Conservation (phyloP, 2,888 invertebrate genomes). For the Diplazon laetatorius region DNA sequence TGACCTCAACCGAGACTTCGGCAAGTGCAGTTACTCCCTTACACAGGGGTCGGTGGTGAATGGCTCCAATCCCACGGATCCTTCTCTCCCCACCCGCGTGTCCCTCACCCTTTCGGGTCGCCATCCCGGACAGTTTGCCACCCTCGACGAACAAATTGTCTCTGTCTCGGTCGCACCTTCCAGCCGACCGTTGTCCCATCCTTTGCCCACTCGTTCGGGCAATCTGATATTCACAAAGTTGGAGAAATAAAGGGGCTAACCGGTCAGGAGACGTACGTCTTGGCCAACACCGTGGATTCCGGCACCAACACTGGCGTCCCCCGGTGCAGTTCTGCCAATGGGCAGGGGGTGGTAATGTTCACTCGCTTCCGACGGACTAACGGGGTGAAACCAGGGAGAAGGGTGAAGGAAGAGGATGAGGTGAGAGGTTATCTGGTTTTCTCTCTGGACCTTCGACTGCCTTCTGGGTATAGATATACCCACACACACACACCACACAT, state of each 20-base stretch:
- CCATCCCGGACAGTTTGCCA: constrained; percentile 55
- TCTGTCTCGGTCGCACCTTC: neutral
- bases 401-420: no score
- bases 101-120: constrained; percentile 46
- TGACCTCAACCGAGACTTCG: constrained; percentile 61
- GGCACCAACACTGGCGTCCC: constrained; percentile 42
- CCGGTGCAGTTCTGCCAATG: constrained; percentile 14
- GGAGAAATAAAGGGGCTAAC: constrained; percentile 58
- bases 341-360: constrained; percentile 39
- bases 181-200: neutral
- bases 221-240: constrained; percentile 75
- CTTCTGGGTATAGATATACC: constrained; percentile 10
- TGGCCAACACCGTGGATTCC: constrained; percentile 31
- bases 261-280: constrained; percentile 50
- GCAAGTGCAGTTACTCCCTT: constrained; percentile 62
- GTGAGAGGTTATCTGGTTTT: constrained; percentile 34
- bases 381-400: no score
- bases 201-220: constrained; percentile 37
- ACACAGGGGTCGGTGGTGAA: constrained; percentile 52
- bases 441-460: constrained; percentile 41
- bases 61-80: constrained; percentile 59
- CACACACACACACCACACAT: neutral
- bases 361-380: constrained; percentile 31
- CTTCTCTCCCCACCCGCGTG: no score
- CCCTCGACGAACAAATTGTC: constrained; percentile 32